A percentile compares a stretch with the other conserved stretches of the same genome.
Evolutionary conservation across 2,888 invertebrate species (phyloP).

Genomic region (Cosmia trapezina): DNA sequence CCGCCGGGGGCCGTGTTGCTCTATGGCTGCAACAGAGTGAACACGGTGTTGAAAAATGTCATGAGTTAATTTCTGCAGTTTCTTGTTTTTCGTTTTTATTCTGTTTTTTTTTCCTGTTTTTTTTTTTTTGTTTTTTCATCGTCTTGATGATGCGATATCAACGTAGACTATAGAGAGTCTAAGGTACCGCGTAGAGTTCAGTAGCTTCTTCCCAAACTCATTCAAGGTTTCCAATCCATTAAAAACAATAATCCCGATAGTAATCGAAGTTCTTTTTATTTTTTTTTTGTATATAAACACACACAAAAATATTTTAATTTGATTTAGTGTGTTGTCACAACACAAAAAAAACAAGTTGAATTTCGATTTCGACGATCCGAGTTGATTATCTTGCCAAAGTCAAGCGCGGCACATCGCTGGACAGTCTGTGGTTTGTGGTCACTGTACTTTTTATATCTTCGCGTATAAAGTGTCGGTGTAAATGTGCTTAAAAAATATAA

Average conservation of each 20-base stretch:
- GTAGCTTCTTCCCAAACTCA: neutral
- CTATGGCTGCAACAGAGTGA: too few relatives aligned
- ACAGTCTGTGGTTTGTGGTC: constrained; percentile 55
- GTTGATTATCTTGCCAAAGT: constrained; percentile 49
- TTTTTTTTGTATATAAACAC: too few relatives aligned
- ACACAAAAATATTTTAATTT: too few relatives aligned
- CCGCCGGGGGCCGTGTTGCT: too few relatives aligned
- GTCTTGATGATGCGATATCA: too few relatives aligned
- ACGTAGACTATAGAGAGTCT: too few relatives aligned
- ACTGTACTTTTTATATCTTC: constrained; percentile 33
- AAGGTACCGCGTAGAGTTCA: too few relatives aligned
- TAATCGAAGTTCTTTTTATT: neutral
- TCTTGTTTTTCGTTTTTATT: neutral
- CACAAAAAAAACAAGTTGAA: too few relatives aligned
- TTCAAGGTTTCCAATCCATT: neutral
- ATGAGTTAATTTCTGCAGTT: too few relatives aligned
- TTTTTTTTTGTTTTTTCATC: too few relatives aligned
- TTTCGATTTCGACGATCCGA: constrained; percentile 37
- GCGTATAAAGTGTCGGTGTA: neutral
- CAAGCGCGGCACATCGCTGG: constrained; percentile 29
- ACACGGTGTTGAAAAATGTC: too few relatives aligned
- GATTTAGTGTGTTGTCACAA: constrained; percentile 24
- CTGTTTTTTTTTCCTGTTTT: too few relatives aligned
- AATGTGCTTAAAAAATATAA: constrained; percentile 35
- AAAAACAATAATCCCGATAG: neutral